Evolutionary conservation across 2,797 vertebrate genomes (phyloP).

Genomic region (Poecilia picta): DNA sequence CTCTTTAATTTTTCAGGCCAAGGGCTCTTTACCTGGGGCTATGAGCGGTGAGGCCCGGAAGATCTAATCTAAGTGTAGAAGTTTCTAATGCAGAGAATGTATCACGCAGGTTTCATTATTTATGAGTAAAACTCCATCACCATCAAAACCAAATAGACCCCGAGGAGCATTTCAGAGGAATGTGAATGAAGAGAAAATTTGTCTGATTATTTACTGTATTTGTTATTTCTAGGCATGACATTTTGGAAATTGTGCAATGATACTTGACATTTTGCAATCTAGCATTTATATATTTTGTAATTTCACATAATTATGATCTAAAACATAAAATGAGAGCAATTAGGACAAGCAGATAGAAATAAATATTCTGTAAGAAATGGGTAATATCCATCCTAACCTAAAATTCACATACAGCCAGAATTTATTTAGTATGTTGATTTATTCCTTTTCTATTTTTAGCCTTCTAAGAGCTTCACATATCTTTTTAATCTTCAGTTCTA

Average conservation of each 20-base stretch:
- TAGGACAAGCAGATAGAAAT: background rate
- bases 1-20: slow-evolving; percentile 73
- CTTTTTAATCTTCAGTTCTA: background rate
- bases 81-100: slow-evolving; percentile 67
- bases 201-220: slow-evolving; percentile 2
- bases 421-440: background rate
- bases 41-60: slow-evolving; percentile 34
- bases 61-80: slow-evolving; percentile 67
- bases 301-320: background rate
- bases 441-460: background rate
- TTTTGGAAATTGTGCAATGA: background rate
- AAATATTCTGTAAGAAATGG: background rate
- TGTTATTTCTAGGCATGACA: background rate
- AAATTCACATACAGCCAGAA: background rate
- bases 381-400: background rate
- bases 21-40: slow-evolving; percentile 71
- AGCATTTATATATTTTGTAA: background rate
- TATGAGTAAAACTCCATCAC: slow-evolving; percentile 55
- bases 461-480: background rate
- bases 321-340: slow-evolving; percentile 1
- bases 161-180: slow-evolving; percentile 42
- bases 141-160: slow-evolving; percentile 65
- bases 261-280: background rate
- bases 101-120: slow-evolving; percentile 61
- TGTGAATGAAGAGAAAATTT: slow-evolving; percentile 22